A percentile compares a stretch with the other conserved stretches of the same genome.
Conservation (phyloP, 1,140 invertebrate genomes). For the Heliconius congener region DNA sequence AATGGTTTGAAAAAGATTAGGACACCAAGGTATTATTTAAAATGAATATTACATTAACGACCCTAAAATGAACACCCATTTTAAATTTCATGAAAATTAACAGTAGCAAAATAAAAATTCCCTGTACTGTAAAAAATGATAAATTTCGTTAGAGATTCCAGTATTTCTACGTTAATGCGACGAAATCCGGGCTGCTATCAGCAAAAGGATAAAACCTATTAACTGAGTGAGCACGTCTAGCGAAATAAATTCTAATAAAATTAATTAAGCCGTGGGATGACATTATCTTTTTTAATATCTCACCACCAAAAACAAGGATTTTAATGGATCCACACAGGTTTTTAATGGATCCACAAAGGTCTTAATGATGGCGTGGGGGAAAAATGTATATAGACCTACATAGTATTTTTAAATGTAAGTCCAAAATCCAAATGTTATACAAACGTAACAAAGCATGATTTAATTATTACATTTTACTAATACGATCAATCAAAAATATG, state of each 20-base stretch:
- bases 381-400: not conserved
- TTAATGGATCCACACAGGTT: conserved; percentile 22
- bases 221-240: conserved; percentile 58
- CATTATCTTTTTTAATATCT: conserved; percentile 71
- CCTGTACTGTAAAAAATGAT: conserved; percentile 31
- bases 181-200: conserved; percentile 41
- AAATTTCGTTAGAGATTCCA: conserved; percentile 35
- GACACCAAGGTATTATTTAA: not conserved
- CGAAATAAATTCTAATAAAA: conserved; percentile 77
- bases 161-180: conserved; percentile 32
- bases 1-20: no score
- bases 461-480: no score
- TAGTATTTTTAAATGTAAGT: not conserved
- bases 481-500: no score
- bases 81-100: not conserved
- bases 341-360: conserved; percentile 27
- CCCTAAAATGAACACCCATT: not conserved
- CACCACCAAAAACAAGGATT: conserved; percentile 29
- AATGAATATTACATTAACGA: not conserved
- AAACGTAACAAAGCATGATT: no score
- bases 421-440: no score
- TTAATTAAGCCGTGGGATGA: conserved; percentile 70
- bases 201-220: conserved; percentile 59
- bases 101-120: conserved; percentile 6
- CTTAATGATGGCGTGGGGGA: not conserved